Conservation (phyloP, 2,113 vertebrate species). For the Capreolus pygargus region DNA sequence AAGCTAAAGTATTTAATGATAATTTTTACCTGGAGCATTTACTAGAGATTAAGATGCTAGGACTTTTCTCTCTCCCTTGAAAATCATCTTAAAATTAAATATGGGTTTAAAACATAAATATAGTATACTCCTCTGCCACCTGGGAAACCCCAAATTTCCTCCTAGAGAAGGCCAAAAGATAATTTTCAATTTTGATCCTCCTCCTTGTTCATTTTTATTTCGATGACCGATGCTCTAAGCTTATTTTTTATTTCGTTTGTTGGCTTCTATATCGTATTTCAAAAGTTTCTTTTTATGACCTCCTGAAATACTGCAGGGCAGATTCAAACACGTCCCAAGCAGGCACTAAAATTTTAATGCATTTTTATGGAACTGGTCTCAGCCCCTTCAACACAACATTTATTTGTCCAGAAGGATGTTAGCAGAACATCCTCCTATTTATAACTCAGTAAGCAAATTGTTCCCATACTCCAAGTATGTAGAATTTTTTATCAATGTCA, state of each 20-base stretch:
- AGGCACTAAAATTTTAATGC: constrained; percentile 63
- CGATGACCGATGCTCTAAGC: background rate
- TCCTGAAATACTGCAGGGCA: constrained; percentile 50
- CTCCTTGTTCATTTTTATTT: background rate
- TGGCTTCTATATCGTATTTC: constrained; percentile 49
- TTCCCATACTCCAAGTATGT: background rate
- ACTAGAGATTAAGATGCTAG: background rate
- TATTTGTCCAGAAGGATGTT: constrained; percentile 46
- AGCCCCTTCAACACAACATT: background rate
- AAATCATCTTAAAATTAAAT: constrained; percentile 32
- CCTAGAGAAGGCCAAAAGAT: background rate
- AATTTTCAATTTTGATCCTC: constrained; percentile 39
- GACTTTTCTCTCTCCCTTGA: background rate
- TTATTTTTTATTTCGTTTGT: constrained; percentile 62
- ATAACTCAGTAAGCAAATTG: constrained; percentile 10
- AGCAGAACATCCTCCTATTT: background rate
- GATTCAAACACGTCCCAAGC: constrained; percentile 38
- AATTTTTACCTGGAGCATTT: background rate
- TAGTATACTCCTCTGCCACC: background rate
- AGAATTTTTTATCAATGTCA: background rate
- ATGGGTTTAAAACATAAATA: background rate
- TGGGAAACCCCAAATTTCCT: background rate
- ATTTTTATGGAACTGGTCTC: constrained; percentile 49
- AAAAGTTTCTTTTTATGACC: constrained; percentile 64
- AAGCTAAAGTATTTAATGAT: background rate